Percentiles rank a stretch among this genome's conserved stretches.
These are phyloP conservation scores for Callimorpha dominula DNA, from an alignment of 2,888 invertebrate species.

Conservation along the genomic window DNA sequence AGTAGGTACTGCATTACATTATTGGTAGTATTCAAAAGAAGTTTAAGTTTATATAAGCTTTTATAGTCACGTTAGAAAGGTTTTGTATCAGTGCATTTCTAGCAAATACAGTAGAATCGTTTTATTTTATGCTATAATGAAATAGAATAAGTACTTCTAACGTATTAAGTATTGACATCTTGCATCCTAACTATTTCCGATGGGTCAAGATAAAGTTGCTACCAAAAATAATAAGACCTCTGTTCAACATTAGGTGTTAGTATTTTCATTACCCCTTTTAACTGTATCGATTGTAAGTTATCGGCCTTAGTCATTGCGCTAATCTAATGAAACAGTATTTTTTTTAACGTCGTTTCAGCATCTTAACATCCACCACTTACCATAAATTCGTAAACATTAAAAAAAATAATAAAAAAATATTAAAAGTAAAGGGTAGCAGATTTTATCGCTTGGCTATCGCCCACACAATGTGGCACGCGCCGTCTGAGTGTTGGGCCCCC, in stretches of 20 bases:
- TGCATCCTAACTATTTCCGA: not conserved
- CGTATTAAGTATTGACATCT: not conserved
- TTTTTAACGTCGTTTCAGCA: not conserved
- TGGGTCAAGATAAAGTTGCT: not conserved
- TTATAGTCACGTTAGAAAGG: not conserved
- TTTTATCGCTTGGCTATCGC: conserved; percentile 59
- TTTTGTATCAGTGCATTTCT: not conserved
- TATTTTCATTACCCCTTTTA: no score
- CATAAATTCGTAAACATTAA: not conserved
- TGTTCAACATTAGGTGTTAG: not conserved
- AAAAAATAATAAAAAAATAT: conserved; percentile 30
- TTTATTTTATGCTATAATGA: not conserved
- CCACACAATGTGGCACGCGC: conserved; percentile 68
- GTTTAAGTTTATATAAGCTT: not conserved
- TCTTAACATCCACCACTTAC: not conserved
- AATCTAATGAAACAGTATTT: not conserved
- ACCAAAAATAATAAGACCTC: not conserved
- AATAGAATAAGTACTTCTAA: not conserved
- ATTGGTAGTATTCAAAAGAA: not conserved
- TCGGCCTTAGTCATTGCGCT: no score
- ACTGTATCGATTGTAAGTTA: no score
- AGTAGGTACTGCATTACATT: not conserved
- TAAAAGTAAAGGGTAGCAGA: conserved; percentile 63
- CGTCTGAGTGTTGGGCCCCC: conserved; percentile 60
- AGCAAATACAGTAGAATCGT: not conserved